These are phyloP conservation scores for Oscheius sp. DNA, from an alignment of 2,888 invertebrate genomes.

Conservation along the genomic window DNA sequence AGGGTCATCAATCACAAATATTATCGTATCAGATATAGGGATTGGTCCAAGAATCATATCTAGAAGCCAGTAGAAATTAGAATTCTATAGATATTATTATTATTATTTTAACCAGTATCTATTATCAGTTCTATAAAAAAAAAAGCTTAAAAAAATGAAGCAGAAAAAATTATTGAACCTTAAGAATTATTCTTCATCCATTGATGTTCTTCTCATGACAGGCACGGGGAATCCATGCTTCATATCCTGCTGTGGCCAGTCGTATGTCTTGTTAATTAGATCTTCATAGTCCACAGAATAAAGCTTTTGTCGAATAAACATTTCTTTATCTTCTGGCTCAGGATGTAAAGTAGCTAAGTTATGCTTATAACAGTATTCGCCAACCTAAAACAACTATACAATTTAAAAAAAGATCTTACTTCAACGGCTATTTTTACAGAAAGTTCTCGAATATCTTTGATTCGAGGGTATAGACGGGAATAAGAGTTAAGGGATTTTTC, in stretches of 20 bases:
- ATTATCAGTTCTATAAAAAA: background rate
- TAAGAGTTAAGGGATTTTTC: constrained; percentile 84
- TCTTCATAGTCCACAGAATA: constrained; percentile 73
- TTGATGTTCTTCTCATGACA: constrained; percentile 61
- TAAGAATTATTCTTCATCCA: constrained; percentile 63
- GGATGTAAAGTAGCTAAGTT: constrained; percentile 74
- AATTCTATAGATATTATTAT: background rate
- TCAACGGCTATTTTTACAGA: constrained; percentile 80
- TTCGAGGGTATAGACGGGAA: constrained; percentile 86
- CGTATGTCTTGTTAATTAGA: constrained; percentile 72
- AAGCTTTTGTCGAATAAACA: constrained; percentile 72
- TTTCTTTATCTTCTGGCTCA: constrained; percentile 74
- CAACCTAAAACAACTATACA: constrained; percentile 32
- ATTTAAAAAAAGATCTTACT: constrained; percentile 1
- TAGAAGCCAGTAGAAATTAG: background rate
- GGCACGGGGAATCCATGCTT: constrained; percentile 68
- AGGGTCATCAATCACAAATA: background rate
- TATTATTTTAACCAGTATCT: background rate
- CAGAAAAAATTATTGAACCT: background rate
- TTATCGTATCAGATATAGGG: background rate
- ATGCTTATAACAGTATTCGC: constrained; percentile 80
- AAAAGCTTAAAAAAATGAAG: background rate
- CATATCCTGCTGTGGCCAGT: constrained; percentile 71
- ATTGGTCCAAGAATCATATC: constrained; percentile 4
- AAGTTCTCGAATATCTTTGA: constrained; percentile 83